Percentiles rank a stretch among this genome's conserved stretches.
Evolutionary conservation across 1,140 invertebrate species (phyloP).

Genomic region (Centruroides vittatus): DNA sequence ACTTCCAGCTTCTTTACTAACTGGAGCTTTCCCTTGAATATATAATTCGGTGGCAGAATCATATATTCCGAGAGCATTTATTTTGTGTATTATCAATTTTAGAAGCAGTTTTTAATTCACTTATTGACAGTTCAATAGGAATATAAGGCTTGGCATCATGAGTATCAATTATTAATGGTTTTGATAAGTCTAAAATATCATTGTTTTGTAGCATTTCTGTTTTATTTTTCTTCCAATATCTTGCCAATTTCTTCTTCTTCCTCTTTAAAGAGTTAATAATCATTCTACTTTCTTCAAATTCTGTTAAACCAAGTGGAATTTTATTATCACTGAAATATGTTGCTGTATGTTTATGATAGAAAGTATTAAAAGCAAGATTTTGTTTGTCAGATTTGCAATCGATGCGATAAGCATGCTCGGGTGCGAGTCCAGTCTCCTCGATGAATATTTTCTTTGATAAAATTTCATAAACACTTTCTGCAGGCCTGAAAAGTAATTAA

Average conservation of each 20-base stretch:
- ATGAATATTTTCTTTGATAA: conserved; percentile 11
- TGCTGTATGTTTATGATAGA: conserved; percentile 10
- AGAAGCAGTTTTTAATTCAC: not conserved
- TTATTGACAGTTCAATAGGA: not conserved
- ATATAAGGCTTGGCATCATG: not conserved
- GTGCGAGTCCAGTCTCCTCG: conserved; percentile 16
- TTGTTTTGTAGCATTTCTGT: not conserved
- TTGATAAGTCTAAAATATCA: not conserved
- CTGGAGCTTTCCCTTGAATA: too few relatives aligned
- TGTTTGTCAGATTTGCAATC: conserved; percentile 12
- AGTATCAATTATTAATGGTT: not conserved
- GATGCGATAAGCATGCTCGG: conserved; percentile 15
- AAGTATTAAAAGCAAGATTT: conserved; percentile 10
- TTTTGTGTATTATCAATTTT: too few relatives aligned
- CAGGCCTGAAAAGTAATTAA: too few relatives aligned
- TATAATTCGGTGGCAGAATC: too few relatives aligned
- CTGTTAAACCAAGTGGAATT: conserved; percentile 1
- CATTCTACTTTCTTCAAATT: not conserved
- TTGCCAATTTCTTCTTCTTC: too few relatives aligned
- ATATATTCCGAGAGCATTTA: too few relatives aligned
- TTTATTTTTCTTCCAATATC: not conserved
- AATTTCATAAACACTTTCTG: too few relatives aligned
- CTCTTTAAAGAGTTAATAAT: too few relatives aligned
- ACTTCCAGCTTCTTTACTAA: not conserved
- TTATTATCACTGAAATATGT: conserved; percentile 4